A percentile compares a stretch with the other conserved stretches of the same genome.
Evolutionary conservation across 2,113 vertebrate species (phyloP).

Genomic region (Alligator mississippiensis): DNA sequence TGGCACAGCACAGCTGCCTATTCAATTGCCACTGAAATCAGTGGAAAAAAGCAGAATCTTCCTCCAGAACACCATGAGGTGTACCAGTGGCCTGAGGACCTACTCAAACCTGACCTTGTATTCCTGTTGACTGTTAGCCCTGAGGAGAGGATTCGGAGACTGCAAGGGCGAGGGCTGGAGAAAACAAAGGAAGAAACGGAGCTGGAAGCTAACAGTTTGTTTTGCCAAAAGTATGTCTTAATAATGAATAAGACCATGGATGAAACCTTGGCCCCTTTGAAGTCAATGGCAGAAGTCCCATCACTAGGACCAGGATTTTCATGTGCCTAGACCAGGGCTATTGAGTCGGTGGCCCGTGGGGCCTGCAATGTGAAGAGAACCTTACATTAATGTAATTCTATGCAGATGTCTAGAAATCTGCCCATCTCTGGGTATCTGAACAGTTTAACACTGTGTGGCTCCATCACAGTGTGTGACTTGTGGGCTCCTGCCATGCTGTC

Average conservation of each 20-base stretch:
- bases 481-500: no score
- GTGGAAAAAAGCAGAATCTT: constrained; percentile 81
- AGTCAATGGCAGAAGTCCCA: not conserved
- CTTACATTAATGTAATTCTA: no score
- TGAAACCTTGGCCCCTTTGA: not conserved
- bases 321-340: not conserved
- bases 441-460: no score
- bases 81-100: constrained; percentile 91
- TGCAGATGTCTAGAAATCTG: no score
- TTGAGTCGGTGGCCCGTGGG: not conserved
- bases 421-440: no score
- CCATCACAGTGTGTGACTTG: no score
- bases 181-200: constrained; percentile 88
- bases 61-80: constrained; percentile 82
- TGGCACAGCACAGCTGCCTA: constrained; percentile 97
- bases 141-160: constrained; percentile 82
- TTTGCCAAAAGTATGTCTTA: constrained; percentile 86
- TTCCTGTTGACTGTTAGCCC: constrained; percentile 87
- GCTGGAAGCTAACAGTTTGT: constrained; percentile 85
- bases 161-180: constrained; percentile 81
- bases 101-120: constrained; percentile 87
- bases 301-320: not conserved
- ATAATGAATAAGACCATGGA: not conserved
- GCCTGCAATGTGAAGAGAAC: no score
- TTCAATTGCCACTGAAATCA: constrained; percentile 89